Conservation (phyloP, 2,888 invertebrate genomes). For the Watsonalla cultraria region DNA sequence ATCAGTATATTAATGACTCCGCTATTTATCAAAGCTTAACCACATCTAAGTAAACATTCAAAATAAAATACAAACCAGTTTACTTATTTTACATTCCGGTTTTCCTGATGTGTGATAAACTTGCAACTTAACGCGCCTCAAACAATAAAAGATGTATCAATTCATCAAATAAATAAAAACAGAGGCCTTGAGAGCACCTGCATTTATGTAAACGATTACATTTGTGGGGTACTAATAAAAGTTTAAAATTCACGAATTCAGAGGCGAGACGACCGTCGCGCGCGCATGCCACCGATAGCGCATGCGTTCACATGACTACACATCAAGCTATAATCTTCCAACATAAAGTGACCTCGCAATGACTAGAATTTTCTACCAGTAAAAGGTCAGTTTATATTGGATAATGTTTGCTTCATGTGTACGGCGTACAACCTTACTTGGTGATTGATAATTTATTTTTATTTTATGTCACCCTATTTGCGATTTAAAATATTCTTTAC, state of each 20-base stretch:
- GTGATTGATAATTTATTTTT: background rate
- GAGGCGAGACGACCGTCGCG: constrained; percentile 16
- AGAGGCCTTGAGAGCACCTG: constrained; percentile 57
- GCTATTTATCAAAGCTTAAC: too few species aligned
- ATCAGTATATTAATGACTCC: too few species aligned
- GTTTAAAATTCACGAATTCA: constrained; percentile 47
- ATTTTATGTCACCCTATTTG: background rate
- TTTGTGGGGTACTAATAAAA: constrained; percentile 52
- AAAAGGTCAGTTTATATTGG: too few species aligned
- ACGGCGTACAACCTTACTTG: background rate
- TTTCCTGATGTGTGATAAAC: background rate
- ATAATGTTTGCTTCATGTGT: too few species aligned
- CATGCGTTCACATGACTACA: background rate
- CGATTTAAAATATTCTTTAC: background rate
- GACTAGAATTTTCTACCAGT: too few species aligned
- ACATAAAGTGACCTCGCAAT: too few species aligned
- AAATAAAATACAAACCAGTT: background rate
- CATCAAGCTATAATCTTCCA: too few species aligned
- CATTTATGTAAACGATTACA: constrained; percentile 46
- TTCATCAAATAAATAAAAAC: constrained; percentile 52
- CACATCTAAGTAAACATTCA: too few species aligned
- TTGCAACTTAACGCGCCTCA: constrained; percentile 22
- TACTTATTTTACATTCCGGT: background rate
- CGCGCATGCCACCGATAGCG: constrained; percentile 11
- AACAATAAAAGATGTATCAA: constrained; percentile 49